Conservation (phyloP, 2,797 vertebrate genomes). For the Delichon dasypus region DNA sequence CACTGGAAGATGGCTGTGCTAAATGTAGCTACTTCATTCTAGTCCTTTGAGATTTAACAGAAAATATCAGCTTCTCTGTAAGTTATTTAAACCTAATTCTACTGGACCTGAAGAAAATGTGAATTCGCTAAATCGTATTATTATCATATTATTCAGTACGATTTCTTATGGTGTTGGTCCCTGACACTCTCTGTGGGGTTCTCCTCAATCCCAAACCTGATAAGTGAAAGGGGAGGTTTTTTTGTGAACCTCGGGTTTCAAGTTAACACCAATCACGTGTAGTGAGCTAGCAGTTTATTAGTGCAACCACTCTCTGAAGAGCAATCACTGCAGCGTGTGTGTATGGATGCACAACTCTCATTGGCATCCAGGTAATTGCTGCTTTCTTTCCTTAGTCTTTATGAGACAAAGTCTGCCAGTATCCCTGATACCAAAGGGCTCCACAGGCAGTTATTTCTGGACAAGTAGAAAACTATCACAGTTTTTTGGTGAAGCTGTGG, state of each 20-base stretch:
- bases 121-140: not conserved
- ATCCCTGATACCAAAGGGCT: not conserved
- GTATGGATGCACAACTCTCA: not conserved
- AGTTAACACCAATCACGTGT: not conserved
- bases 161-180: not conserved
- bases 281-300: not conserved
- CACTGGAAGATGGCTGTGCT: not conserved
- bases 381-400: not conserved
- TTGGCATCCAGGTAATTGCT: not conserved
- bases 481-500: not conserved
- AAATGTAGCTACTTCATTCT: not conserved
- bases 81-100: not conserved
- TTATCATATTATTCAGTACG: not conserved
- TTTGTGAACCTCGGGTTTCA: not conserved
- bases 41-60: not conserved
- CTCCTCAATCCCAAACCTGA: not conserved
- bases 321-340: not conserved
- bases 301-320: not conserved
- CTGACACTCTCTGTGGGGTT: not conserved
- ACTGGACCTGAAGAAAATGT: not conserved
- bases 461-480: not conserved
- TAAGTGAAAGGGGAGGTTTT: not conserved
- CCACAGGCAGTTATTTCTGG: not conserved
- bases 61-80: not conserved
- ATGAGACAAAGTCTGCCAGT: not conserved